These are phyloP conservation scores for Netelia melanura DNA, from an alignment of 2,888 invertebrate species.

Conservation along the genomic window DNA sequence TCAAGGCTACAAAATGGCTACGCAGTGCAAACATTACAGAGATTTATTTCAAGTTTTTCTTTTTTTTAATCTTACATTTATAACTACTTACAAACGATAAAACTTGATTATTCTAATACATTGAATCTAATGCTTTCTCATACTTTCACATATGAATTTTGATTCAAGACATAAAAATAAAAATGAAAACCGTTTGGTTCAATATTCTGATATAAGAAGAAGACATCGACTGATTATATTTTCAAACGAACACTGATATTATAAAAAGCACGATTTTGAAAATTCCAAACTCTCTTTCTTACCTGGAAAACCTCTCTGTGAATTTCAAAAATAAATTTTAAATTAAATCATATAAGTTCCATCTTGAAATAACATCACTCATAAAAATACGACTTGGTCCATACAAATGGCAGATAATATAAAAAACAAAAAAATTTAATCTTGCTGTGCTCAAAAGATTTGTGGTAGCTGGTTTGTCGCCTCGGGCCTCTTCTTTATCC, in stretches of 20 bases:
- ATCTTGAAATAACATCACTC: slow-evolving; percentile 37
- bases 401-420: not conserved
- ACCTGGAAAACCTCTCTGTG: not conserved
- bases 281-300: not conserved
- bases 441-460: not conserved
- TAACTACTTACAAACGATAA: too few species aligned
- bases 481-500: slow-evolving; percentile 5
- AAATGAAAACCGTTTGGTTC: too few species aligned
- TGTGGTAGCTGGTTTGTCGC: not conserved
- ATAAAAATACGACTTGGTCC: slow-evolving; percentile 31
- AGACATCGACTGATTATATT: too few species aligned
- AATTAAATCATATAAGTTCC: not conserved
- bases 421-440: not conserved
- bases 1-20: not conserved
- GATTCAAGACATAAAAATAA: too few species aligned
- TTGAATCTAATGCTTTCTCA: too few species aligned
- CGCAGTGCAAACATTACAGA: not conserved
- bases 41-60: not conserved
- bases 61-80: too few species aligned
- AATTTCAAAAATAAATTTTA: not conserved
- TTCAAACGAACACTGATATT: too few species aligned
- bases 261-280: too few species aligned
- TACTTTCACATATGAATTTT: too few species aligned
- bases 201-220: too few species aligned
- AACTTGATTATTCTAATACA: too few species aligned